Base-by-base conservation (phyloP, 2,888 invertebrate species). In the Digitonthophagus gazella region DNA sequence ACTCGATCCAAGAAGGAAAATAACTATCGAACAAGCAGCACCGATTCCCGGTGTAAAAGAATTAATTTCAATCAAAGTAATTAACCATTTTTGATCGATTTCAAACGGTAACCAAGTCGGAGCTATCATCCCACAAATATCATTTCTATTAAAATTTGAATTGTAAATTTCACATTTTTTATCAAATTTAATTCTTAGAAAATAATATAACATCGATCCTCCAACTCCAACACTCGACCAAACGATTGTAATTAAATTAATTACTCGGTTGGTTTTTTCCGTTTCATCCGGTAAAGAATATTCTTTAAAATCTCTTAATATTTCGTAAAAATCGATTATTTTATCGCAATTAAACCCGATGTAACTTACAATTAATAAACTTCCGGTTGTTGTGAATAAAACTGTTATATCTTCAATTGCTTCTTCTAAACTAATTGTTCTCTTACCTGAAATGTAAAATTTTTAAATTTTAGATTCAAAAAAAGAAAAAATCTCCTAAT, bases 111-210 rank as follows among this genome's bases (percentile, higher is more conserved):
- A 19, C 61, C 61, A 61, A n/a, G 61, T 61, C 18, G 18, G 61
- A 19, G 20, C 61, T 2, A 61, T 19, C 61, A 61, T 61, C 18
- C 61, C 61, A 14, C 61, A 61, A 4, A 61, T 18, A 14, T 61
- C 61, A 6, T 18, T 61, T 11, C 61, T 18, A 2, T 19, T 19
- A 61, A 16, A 61, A 6, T 61, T 61, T 61, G 16, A 3, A n/a
- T 61, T 61, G 6, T 61, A n/a, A n/a, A 61, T 61, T 19, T 61
- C 61, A 11, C 61, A 61, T 18, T 61, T 61, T 20, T 19, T n/a
- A 61, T 18, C 58, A 44, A 44, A 44, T 44, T 44, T 44, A 44
- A 44, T 44, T 8, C 20, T 61, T 15, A 61, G n/a, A 0, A 61
- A 1, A 6, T n/a, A 14, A 61, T 61, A 61, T 4, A 61, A n/a